Base-by-base conservation (phyloP, 1,140 invertebrate species). In the Hypsibius dujardini region DNA sequence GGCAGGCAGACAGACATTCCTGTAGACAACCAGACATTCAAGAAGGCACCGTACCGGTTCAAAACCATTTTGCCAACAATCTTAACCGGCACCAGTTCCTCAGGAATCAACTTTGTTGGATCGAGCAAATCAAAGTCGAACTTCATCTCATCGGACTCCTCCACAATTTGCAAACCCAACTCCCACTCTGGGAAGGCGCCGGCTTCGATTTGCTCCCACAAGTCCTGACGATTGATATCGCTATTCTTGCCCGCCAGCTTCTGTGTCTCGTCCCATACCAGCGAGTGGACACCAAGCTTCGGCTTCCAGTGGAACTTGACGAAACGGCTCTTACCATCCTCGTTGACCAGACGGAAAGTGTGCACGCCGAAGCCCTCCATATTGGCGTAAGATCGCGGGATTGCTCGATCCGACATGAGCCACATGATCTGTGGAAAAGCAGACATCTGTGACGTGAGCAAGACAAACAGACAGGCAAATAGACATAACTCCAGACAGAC, bases 21-120 rank as follows among this genome's bases (percentile, higher is more conserved):
- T 28, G 28, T 28, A 28, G 28, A 28, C 28, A 28, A 28, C 28
- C 28, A 28, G 28, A 28, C 28, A 28, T 28, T 28, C 28, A 28
- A 28, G 28, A 28, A 28, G 28, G 28, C 28, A 28, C 28, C 28
- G 28, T 28, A 28, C 28, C 86, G 83, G 79, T 95, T 86, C 47
- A 98, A 82, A 0, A 92, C 87, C 74, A 98, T 78, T 80, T 88
- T 88, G 1, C 95, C 95, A 1, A 96, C 92, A 2, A 86, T 87
- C 42, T 67, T 12, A 12, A 67, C 62, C 42, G 62, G 62, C 62
- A 67, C 62, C 42, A 67, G 62, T 67, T 67, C 62, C 45, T 67
- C 62, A 3, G 62, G 62, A 42, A 67, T 67, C 67, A 71, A 40
- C 47, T 71, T 71, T 67, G 71, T 71, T 14, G 69, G 59, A 42